A percentile compares a stretch with the other conserved stretches of the same genome.
phyloP scores from a whole-genome alignment of 2,113 vertebrate genomes.

The Zosterops borbonicus region DNA sequence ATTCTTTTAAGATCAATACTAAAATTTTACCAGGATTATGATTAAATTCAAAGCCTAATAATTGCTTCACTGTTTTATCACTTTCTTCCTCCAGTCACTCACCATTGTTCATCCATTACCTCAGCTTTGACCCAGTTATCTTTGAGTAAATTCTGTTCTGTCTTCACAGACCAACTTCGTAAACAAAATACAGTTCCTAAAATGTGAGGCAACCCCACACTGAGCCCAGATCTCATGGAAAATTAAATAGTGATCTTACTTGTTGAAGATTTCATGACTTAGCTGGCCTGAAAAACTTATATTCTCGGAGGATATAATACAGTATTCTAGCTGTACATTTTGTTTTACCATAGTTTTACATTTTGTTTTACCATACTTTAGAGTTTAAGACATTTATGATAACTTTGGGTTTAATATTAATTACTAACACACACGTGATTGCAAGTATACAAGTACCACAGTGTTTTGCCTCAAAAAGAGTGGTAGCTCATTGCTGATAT shows the following conservation, averaged over 20 bases:
- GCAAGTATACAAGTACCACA: rapidly evolving
- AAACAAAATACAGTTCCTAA: background rate
- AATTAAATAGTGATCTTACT: background rate
- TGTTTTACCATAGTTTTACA: background rate
- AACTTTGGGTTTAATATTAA: background rate
- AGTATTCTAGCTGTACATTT: background rate
- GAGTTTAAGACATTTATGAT: background rate
- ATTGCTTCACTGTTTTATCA: background rate
- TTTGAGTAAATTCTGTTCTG: background rate
- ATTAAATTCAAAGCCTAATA: background rate
- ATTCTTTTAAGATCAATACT: background rate
- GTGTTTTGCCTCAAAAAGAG: background rate
- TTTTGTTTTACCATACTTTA: background rate
- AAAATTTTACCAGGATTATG: background rate
- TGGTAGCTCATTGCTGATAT: background rate
- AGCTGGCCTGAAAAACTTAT: background rate
- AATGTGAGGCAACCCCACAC: background rate
- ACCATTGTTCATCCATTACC: background rate
- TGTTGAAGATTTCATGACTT: background rate
- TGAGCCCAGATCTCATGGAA: background rate
- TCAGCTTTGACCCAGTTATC: background rate
- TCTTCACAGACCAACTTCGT: background rate
- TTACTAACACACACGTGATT: background rate
- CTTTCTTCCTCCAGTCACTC: background rate
- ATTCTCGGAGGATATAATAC: background rate